A percentile compares a stretch with the other conserved stretches of the same genome.
phyloP scores from a whole-genome alignment of 2,797 vertebrate species.

The Anguilla megastoma region DNA sequence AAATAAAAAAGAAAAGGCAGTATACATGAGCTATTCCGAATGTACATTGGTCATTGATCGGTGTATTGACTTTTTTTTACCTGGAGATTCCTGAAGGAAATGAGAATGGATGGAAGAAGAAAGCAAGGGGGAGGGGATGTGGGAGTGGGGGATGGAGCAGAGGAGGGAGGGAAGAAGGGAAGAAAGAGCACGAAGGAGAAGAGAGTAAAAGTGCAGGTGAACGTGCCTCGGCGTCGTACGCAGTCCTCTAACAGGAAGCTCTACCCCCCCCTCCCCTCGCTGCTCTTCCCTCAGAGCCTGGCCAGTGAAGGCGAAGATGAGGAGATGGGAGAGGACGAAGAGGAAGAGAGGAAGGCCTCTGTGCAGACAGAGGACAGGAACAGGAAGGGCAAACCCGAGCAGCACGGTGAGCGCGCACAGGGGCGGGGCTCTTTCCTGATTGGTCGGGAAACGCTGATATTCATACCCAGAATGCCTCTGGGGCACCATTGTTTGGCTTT shows the following conservation, averaged over 20 bases:
- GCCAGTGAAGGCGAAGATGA: constrained; percentile 94
- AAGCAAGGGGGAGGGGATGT: constrained; percentile 40
- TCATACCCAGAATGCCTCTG: neutral
- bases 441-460: neutral
- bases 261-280: too few species aligned
- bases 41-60: neutral
- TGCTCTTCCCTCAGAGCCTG: constrained; percentile 71
- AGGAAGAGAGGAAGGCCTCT: constrained; percentile 70
- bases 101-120: constrained; percentile 56
- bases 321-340: constrained; percentile 80
- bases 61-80: neutral
- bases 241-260: neutral
- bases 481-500: neutral
- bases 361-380: constrained; percentile 65
- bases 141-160: neutral
- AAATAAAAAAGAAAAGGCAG: neutral
- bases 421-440: neutral
- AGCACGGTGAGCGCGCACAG: constrained; percentile 62
- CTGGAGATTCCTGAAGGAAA: neutral
- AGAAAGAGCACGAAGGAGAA: neutral
- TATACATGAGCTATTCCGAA: neutral
- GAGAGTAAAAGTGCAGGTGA: neutral
- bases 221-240: neutral
- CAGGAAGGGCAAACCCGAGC: constrained; percentile 72
- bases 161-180: constrained; percentile 10